phyloP scores from a whole-genome alignment of 2,113 vertebrate species.

The Bagarius yarrelli region DNA sequence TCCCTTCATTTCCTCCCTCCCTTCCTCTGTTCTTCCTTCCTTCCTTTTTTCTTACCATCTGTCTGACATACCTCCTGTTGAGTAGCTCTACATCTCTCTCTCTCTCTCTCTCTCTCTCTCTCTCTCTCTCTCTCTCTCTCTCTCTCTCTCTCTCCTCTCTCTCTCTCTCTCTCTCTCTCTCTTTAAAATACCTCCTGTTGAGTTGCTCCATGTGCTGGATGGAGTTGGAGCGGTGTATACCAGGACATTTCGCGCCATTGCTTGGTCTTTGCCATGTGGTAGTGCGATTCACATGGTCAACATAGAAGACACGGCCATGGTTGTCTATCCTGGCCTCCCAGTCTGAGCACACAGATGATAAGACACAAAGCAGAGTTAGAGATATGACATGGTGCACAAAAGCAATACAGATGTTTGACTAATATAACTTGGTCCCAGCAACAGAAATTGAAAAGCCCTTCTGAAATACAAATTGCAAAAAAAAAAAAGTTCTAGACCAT shows the following conservation, averaged over 20 bases:
- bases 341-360: conserved; percentile 68
- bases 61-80: too few relatives aligned
- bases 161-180: neutral
- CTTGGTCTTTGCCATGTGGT: conserved; percentile 96
- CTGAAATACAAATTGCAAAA: too few relatives aligned
- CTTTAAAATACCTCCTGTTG: conserved; percentile 81
- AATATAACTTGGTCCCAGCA: too few relatives aligned
- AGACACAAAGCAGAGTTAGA: neutral
- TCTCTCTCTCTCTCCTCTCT: too few relatives aligned
- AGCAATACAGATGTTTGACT: neutral
- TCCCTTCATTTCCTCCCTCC: too few relatives aligned
- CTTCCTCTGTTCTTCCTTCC: too few relatives aligned
- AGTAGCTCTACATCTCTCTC: too few relatives aligned
- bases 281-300: conserved; percentile 93
- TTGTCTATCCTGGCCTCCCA: conserved; percentile 99
- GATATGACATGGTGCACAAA: neutral
- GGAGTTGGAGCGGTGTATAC: conserved; percentile 86
- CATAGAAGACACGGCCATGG: conserved; percentile 94
- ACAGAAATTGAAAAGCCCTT: too few relatives aligned
- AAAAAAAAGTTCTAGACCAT: too few relatives aligned
- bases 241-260: conserved; percentile 75
- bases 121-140: too few relatives aligned
- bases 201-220: conserved; percentile 98
- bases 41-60: too few relatives aligned
- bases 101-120: too few relatives aligned